These are phyloP conservation scores for Varanus salvator DNA, from an alignment of 2,113 vertebrate genomes.

Conservation along the genomic window DNA sequence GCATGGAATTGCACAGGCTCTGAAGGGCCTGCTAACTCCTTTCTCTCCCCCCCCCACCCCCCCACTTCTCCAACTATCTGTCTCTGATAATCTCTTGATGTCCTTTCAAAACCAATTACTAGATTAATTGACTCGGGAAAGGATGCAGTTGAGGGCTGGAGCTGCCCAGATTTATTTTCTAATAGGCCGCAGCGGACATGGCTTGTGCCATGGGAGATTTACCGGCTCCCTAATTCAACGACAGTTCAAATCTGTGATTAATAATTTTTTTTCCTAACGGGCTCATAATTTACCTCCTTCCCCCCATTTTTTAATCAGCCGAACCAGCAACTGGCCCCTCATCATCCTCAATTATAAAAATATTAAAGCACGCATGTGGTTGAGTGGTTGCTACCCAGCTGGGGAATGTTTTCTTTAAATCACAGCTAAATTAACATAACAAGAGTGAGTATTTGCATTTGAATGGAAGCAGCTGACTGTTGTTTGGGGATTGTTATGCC, in stretches of 20 bases:
- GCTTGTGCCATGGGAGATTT: constrained; percentile 70
- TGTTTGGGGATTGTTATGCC: constrained; percentile 4
- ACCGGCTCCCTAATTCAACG: constrained; percentile 64
- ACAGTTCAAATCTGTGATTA: constrained; percentile 76
- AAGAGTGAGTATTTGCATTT: constrained; percentile 49
- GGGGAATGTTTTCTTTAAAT: constrained; percentile 65
- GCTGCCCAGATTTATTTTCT: constrained; percentile 68
- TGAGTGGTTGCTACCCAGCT: constrained; percentile 32
- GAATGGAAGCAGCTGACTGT: constrained; percentile 23
- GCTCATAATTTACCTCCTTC: constrained; percentile 69
- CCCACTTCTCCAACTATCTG: background rate
- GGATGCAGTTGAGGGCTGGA: constrained; percentile 47
- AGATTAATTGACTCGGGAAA: constrained; percentile 73
- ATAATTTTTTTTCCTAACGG: constrained; percentile 68
- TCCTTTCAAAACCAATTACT: constrained; percentile 75
- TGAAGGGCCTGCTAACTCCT: background rate
- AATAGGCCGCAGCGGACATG: constrained; percentile 45
- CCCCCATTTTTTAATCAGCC: constrained; percentile 65
- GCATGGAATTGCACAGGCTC: background rate
- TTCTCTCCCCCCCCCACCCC: background rate
- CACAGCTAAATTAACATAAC: constrained; percentile 75
- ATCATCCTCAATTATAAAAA: constrained; percentile 76
- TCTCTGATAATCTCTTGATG: constrained; percentile 59
- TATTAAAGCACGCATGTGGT: constrained; percentile 63
- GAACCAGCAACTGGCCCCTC: constrained; percentile 68